Percentiles rank a stretch among this genome's conserved stretches.
Evolutionary conservation across 1,140 invertebrate species (phyloP).

Genomic region (Drosophila nigromelanica): DNA sequence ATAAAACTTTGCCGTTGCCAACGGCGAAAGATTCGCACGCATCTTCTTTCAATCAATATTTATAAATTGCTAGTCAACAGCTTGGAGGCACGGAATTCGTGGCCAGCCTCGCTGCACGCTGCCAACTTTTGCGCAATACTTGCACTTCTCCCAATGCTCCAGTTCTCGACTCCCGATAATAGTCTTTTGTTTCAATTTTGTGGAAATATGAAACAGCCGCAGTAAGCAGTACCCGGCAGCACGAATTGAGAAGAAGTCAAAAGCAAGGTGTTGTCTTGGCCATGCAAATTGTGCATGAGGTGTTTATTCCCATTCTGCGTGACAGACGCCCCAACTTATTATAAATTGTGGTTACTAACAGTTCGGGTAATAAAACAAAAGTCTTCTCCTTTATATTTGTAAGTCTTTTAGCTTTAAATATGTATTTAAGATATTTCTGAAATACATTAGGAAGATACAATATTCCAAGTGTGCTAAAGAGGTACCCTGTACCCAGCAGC

Average conservation of each 20-base stretch:
- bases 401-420: too few relatives aligned
- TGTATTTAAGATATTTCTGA: too few relatives aligned
- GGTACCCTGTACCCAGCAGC: too few relatives aligned
- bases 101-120: conserved; percentile 7
- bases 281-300: conserved; percentile 21
- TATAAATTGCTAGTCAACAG: conserved; percentile 44
- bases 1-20: conserved; percentile 25
- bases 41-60: conserved; percentile 55
- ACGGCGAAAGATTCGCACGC: conserved; percentile 1
- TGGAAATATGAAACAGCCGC: conserved; percentile 8
- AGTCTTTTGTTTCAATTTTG: conserved; percentile 42
- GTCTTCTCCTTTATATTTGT: too few relatives aligned
- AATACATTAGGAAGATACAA: too few relatives aligned
- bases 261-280: conserved; percentile 27
- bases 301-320: not conserved
- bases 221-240: not conserved
- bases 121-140: conserved; percentile 18
- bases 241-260: conserved; percentile 1
- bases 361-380: too few relatives aligned
- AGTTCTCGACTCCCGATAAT: conserved; percentile 25
- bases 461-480: too few relatives aligned
- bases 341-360: too few relatives aligned
- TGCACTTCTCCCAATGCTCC: conserved; percentile 8
- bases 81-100: conserved; percentile 9
- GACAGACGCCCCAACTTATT: too few relatives aligned